phyloP scores from a whole-genome alignment of 2,113 vertebrate genomes.

The Salminus brasiliensis region DNA sequence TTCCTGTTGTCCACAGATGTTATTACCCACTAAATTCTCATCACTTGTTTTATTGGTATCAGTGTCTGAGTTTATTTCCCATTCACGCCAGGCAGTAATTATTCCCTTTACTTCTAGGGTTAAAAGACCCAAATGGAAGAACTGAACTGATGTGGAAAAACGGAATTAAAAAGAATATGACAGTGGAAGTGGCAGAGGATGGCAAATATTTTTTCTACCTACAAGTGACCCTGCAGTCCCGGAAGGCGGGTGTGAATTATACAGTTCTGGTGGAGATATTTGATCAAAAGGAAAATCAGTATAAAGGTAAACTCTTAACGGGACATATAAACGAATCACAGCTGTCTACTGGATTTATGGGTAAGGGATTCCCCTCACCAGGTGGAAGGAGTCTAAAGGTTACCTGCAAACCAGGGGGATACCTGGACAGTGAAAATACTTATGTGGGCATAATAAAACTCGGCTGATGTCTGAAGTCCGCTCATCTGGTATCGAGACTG shows the following conservation, averaged over 20 bases:
- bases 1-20: no score
- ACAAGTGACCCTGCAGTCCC: slow-evolving; percentile 38
- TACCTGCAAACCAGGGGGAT: background rate
- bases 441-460: slow-evolving; percentile 35
- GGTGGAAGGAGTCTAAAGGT: background rate
- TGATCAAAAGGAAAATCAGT: rapidly evolving
- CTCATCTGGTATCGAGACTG: background rate
- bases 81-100: background rate
- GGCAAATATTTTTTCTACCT: slow-evolving; percentile 68
- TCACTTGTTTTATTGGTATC: background rate
- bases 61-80: background rate
- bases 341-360: slow-evolving; percentile 59
- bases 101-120: background rate
- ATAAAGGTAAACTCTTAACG: background rate
- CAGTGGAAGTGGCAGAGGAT: slow-evolving; percentile 11
- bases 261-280: slow-evolving; percentile 10
- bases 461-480: background rate
- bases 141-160: background rate
- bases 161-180: rapidly evolving
- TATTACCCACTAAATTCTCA: no score
- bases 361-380: slow-evolving; percentile 18
- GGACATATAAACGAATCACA: background rate
- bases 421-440: background rate
- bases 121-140: background rate
- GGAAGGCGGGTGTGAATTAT: rapidly evolving